Base-by-base conservation (phyloP, 2,888 invertebrate genomes). In the Steinernema carpocapsae region DNA sequence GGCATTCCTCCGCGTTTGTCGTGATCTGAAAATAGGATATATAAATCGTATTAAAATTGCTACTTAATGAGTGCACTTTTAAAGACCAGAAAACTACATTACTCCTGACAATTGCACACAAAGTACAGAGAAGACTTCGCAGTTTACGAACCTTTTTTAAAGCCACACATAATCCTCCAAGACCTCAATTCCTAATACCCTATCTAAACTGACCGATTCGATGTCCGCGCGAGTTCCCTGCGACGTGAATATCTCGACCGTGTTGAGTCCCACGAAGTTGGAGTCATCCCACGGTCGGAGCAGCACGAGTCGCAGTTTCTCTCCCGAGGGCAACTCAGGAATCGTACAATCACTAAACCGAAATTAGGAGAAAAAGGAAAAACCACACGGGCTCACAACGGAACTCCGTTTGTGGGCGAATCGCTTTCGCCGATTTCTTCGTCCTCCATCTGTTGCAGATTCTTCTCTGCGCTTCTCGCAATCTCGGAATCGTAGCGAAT, bases 161-260 rank as follows among this genome's bases (percentile, higher is more conserved):
- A 37, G 3, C 37, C 37, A 6, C 37, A 10, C 37, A 10, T 10
- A 37, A 37, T 37, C 37, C 10, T 37, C 37, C 4, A 37, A 37
- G 37, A 37, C 37, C 37, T 37, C 37, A 37, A 37, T 37, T 37
- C 37, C 37, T 6, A 37, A 37, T 37, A 37, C 37, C 37, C 37
- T 6, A 37, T 37, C 10, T 3, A 37, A 12, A 48, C 76, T 29
- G 2, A 82, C 83, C n/a, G 52, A 52, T n/a, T 24, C 32, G 37
- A 45, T 45, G 1, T 75, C 74, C 14, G 83, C 83, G 12, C 82
- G 73, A 32, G 77, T 76, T 0, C 86, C 86, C 7, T 77, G 72
- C 17, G 76, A 76, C 2, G 80, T 79, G 77, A 86, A 86, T n/a
- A 86, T 78, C 71, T 86, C 86, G 29, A 86, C 76, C 4, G 80